Base-by-base conservation (phyloP, 2,797 vertebrate genomes). In the Carcharodon carcharias region DNA sequence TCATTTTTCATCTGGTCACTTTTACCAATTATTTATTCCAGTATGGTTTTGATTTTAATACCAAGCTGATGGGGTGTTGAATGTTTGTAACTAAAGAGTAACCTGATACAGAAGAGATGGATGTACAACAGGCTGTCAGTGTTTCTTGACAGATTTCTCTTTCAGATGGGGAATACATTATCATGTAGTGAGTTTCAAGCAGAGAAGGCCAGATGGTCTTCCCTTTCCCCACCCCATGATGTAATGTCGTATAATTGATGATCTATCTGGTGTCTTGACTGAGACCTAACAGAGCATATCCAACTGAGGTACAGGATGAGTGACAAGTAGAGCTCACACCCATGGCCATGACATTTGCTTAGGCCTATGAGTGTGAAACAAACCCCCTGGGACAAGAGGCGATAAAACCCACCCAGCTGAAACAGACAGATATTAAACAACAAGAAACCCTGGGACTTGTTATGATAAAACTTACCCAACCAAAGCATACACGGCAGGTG, bases 61-160 rank as follows among this genome's bases (percentile, higher is more conserved):
- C 82, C 40, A 85, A 85, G 1, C 82, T 85, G 82, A 85, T 21
- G 31, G 71, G 71, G 40, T 4, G 45, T 18, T 85, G 82, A 85
- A 23, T 50, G 40, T 21, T 45, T 85, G 40, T 2, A 85, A 85
- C 18, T 1, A 4, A 85, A 85, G 80, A 45, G 40, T 85, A 21
- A 85, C 9, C 18, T 45, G 85, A 50, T 23, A 85, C 40, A 85
- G 18, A 5, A 40, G 16, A 50, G 80, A 85, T 50, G 45, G 45
- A 85, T 85, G 4, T 85, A 85, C 40, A 85, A 50, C 82, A 50
- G 82, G 1, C 45, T 85, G 82, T 85, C 82, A 50, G 45, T 85
- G 82, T 85, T 50, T 85, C 82, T 50, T 85, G 82, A 85, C 82
- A 85, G 82, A 85, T 85, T 85, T 85, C 82, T 85, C 18, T 26